Conservation (phyloP, 2,113 vertebrate species). For the Ochotona princeps region DNA sequence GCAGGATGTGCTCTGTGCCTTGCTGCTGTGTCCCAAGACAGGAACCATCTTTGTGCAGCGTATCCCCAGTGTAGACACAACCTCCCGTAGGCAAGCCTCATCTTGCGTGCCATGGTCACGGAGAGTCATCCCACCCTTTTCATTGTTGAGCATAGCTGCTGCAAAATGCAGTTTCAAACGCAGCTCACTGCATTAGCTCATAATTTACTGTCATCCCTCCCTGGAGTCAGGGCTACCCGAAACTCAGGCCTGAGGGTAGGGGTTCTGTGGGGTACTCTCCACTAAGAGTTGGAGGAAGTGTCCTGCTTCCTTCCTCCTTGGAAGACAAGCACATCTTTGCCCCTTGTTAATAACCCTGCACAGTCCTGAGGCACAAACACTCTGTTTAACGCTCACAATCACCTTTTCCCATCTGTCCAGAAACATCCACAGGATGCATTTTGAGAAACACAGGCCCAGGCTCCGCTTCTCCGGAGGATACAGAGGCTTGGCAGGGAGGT, state of each 20-base stretch:
- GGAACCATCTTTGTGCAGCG: neutral
- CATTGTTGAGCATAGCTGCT: no score
- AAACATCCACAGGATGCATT: fast-evolving
- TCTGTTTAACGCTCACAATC: neutral
- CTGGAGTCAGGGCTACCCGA: fast-evolving
- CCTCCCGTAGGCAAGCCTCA: no score
- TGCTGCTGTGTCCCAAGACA: no score
- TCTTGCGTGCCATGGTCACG: no score
- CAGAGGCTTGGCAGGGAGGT: fast-evolving
- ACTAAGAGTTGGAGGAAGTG: fast-evolving
- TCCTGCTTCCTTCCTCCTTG: neutral
- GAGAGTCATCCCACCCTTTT: no score
- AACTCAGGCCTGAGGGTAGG: neutral
- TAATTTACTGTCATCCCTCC: neutral
- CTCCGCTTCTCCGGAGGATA: no score
- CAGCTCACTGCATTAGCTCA: no score
- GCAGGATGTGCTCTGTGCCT: neutral
- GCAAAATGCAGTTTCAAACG: no score
- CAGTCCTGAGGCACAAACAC: fast-evolving
- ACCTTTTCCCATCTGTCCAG: neutral
- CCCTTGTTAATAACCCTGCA: no score
- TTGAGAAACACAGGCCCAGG: neutral
- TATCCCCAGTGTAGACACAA: neutral
- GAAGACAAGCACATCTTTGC: fast-evolving
- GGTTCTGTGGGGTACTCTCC: neutral